These are phyloP conservation scores for Apostichopus leukothele DNA, from an alignment of 53 echinoderm and acorn worm species.

Conservation along the genomic window DNA sequence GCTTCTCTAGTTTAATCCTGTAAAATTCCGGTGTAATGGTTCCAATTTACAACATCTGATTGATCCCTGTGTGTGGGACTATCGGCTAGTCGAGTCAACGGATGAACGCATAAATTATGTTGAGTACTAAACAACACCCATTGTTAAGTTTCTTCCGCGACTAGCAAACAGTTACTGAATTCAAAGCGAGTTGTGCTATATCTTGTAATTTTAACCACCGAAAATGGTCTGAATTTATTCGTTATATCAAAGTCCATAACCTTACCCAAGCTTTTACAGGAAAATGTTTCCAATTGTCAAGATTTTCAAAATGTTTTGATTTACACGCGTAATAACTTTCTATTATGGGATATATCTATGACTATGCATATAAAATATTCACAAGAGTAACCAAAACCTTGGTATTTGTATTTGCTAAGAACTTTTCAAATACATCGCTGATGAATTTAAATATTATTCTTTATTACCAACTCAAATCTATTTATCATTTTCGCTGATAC, in stretches of 20 bases:
- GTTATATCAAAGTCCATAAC: no score
- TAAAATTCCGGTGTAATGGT: conserved; percentile 43
- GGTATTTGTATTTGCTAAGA: neutral
- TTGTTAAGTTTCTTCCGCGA: conserved; percentile 44
- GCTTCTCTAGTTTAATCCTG: conserved; percentile 4
- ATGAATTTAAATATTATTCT: no score
- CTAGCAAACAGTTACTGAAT: neutral
- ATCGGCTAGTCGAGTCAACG: conserved; percentile 14
- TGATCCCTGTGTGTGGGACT: conserved; percentile 16
- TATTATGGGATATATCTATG: neutral
- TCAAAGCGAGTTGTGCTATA: neutral
- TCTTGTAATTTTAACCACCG: no score
- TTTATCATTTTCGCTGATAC: no score
- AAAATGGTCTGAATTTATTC: no score
- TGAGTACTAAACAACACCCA: conserved; percentile 35
- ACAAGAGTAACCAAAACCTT: neutral
- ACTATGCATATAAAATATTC: conserved; percentile 5
- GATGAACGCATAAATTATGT: conserved; percentile 34
- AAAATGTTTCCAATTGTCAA: neutral
- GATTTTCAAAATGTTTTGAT: neutral
- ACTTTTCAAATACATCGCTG: neutral
- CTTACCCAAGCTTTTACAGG: no score
- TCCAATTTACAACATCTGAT: neutral
- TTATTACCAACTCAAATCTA: no score
- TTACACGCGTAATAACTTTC: neutral